Conservation (phyloP, 2,888 invertebrate species). For the Lottia scabra region DNA sequence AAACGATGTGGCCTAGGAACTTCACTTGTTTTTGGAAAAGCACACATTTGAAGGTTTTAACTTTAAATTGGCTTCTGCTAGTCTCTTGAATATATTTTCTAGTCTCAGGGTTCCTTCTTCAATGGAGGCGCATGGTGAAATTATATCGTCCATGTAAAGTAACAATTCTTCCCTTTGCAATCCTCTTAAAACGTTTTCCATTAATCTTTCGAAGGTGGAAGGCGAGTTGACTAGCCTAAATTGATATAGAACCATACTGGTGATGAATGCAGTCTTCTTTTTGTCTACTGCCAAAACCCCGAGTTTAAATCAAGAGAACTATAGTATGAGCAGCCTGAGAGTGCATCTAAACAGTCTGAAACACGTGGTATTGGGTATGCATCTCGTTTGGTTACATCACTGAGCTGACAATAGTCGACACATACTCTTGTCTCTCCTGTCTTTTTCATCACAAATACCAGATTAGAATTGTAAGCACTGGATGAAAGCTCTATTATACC, state of each 20-base stretch:
- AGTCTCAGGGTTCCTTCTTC: slow-evolving; percentile 9
- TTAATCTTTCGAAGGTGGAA: slow-evolving; percentile 39
- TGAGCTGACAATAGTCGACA: slow-evolving; percentile 31
- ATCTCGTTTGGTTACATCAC: slow-evolving; percentile 30
- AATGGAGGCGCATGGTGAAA: slow-evolving; percentile 22
- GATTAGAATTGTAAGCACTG: slow-evolving; percentile 31
- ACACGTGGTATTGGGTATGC: slow-evolving; percentile 32
- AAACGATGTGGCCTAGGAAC: slow-evolving; percentile 14
- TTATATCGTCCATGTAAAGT: slow-evolving; percentile 39
- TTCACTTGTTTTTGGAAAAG: slow-evolving; percentile 11
- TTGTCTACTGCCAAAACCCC: slow-evolving; percentile 36
- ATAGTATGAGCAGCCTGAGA: slow-evolving; percentile 31
- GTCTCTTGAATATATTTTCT: slow-evolving; percentile 1
- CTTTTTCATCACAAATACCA: slow-evolving; percentile 31
- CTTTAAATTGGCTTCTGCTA: slow-evolving; percentile 3
- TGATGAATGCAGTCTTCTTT: slow-evolving; percentile 34
- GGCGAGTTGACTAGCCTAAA: slow-evolving; percentile 35
- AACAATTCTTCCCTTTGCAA: slow-evolving; percentile 33
- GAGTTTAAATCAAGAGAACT: slow-evolving; percentile 32
- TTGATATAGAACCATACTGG: slow-evolving; percentile 27
- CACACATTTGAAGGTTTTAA: slow-evolving; percentile 8
- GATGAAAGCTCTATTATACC: slow-evolving; percentile 30
- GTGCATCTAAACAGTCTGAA: slow-evolving; percentile 32
- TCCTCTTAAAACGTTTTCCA: slow-evolving; percentile 35
- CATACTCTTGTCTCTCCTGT: slow-evolving; percentile 30